A percentile compares a stretch with the other conserved stretches of the same genome.
Evolutionary conservation across 2,888 invertebrate genomes (phyloP).

Genomic region (Limenitis camilla): DNA sequence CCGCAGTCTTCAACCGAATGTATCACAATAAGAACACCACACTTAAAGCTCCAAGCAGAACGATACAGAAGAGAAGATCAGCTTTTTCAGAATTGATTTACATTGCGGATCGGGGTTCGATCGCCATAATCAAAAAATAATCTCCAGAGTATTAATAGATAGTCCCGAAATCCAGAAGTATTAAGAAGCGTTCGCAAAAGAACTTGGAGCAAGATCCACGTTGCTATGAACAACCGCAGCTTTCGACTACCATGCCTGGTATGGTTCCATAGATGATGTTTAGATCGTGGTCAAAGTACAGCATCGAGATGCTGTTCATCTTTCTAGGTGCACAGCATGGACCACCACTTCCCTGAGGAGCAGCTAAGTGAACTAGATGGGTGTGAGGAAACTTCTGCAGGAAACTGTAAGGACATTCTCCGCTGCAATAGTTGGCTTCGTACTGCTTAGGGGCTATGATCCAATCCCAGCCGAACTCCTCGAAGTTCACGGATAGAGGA

Average conservation of each 20-base stretch:
- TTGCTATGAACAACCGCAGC: constrained; percentile 90
- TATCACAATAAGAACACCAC: constrained; percentile 63
- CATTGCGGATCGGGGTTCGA: background rate
- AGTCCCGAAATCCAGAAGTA: constrained; percentile 4
- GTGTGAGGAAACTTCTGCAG: constrained; percentile 91
- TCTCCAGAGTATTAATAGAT: background rate
- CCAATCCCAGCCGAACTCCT: constrained; percentile 97
- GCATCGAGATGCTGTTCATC: constrained; percentile 90
- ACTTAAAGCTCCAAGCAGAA: constrained; percentile 39
- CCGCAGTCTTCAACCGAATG: constrained; percentile 65
- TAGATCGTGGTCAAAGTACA: constrained; percentile 91
- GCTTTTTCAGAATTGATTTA: background rate
- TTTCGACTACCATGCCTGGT: constrained; percentile 95
- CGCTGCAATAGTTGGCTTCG: constrained; percentile 96
- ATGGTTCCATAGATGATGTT: constrained; percentile 91
- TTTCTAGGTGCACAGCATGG: constrained; percentile 95
- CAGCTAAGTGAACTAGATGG: constrained; percentile 87
- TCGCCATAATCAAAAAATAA: no score
- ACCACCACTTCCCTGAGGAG: constrained; percentile 83
- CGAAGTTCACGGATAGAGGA: constrained; percentile 94
- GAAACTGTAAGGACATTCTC: constrained; percentile 93
- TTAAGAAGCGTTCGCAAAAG: background rate
- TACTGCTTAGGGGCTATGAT: constrained; percentile 96
- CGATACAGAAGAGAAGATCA: constrained; percentile 12
- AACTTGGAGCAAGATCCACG: constrained; percentile 13